Conservation (phyloP, 2,113 vertebrate genomes). For the Hyla sarda region DNA sequence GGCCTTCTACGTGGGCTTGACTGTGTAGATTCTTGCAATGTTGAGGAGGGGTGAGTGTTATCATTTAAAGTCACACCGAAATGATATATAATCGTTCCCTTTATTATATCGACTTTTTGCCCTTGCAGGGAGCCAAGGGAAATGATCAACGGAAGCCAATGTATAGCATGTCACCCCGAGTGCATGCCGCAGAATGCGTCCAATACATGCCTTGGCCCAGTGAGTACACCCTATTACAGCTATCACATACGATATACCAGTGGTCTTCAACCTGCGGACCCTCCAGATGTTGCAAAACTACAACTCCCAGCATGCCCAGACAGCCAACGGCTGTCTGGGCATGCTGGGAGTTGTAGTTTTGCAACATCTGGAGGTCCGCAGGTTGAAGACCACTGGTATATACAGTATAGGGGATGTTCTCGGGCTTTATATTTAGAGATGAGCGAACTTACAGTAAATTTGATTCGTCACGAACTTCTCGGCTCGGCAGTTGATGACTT, state of each 20-base stretch:
- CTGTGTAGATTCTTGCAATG: conserved; percentile 88
- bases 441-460: no score
- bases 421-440: no score
- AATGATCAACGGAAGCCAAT: conserved; percentile 76
- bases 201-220: conserved; percentile 84
- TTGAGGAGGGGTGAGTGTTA: conserved; percentile 82
- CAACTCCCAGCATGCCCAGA: no score
- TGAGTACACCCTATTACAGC: conserved; percentile 67
- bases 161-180: conserved; percentile 86
- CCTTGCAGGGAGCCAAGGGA: conserved; percentile 77
- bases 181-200: conserved; percentile 87
- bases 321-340: no score
- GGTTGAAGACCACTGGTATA: no score
- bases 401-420: no score
- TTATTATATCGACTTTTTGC: background rate
- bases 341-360: no score
- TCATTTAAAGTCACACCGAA: background rate
- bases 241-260: background rate
- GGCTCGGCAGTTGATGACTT: no score
- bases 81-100: background rate
- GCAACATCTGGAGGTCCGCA: no score
- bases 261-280: no score
- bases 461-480: no score
- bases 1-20: conserved; percentile 83
- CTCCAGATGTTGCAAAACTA: no score